Base-by-base conservation (phyloP, 2,113 vertebrate genomes). In the Tretioscincus oriximinensis region DNA sequence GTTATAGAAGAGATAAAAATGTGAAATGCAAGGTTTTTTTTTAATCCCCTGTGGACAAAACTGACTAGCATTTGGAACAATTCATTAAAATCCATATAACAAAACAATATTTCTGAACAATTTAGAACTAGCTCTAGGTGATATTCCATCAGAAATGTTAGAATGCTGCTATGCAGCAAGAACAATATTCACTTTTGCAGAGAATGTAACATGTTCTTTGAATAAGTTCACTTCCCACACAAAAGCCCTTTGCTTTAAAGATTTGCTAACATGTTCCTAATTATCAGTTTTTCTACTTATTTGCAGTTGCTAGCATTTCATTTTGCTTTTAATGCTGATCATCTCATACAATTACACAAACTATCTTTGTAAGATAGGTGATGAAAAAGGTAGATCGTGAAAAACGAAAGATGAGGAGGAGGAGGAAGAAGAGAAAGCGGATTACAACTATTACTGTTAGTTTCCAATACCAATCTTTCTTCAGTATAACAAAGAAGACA, bases 281-380 rank as follows among this genome's bases (percentile, higher is more conserved):
- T 74, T 84, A 26, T 91, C 69, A 73, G 54, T 87, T 29, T 79
- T 60, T 84, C 26, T 51, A 29, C 68, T 86, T 86, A 89, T 74
- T 69, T 85, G 35, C 68, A 88, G 83, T 87, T 90, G 49, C 82
- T 89, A 80, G 69, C 83, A 85, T 74, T 94, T 90, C 74, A 83
- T 83, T 90, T 90, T 87, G 87, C 70, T 77, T 88, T 86, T 92
- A 35, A 86, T 49, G 10, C 77, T 85, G 75, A 81, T 90, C 76
- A n/a, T 90, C 82, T 77, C 84, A 68, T 86, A 72, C 81, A 63
- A 84, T 80, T 26, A 82, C 78, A 85, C 14, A 84, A 10, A 22
- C 20, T 66, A 10, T n/a, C 81, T 63, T 18, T 58, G 35, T 41
- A 5, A n/a, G n/a, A n/a, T n/a, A n/a, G n/a, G n/a, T n/a, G n/a